Percentiles rank a stretch among this genome's conserved stretches.
phyloP scores from a whole-genome alignment of 2,888 invertebrate species.

The Hirtodrosophila alboralis region DNA sequence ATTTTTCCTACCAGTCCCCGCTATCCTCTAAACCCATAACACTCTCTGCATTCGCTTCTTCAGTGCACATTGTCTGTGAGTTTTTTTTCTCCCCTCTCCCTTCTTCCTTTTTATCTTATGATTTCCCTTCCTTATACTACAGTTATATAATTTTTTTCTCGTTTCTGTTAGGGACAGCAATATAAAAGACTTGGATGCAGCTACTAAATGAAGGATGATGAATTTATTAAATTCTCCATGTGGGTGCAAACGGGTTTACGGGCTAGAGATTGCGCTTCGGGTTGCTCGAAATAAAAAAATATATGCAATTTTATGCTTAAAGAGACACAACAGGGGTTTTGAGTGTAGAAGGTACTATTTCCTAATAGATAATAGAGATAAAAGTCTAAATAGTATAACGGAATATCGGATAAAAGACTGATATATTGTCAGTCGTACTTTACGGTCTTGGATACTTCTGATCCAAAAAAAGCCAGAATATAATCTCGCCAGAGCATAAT shows the following conservation, averaged over 20 bases:
- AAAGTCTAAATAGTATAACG: no score
- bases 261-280: background rate
- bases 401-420: no score
- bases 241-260: conserved; percentile 3
- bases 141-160: conserved; percentile 44
- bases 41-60: conserved; percentile 35
- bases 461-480: no score
- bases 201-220: conserved; percentile 76
- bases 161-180: conserved; percentile 15
- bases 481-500: no score
- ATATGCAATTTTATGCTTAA: conserved; percentile 14
- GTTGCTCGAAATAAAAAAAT: conserved; percentile 37
- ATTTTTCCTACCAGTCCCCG: background rate
- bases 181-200: conserved; percentile 57
- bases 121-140: conserved; percentile 49
- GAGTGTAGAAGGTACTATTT: no score
- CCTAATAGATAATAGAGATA: no score
- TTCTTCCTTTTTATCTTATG: conserved; percentile 24
- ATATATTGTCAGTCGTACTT: no score
- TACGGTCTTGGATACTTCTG: no score
- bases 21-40: background rate
- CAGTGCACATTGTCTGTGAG: conserved; percentile 43
- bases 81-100: no score
- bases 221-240: conserved; percentile 71
- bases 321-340: no score